phyloP scores from a whole-genome alignment of 1,140 invertebrate genomes.

The Halyomorpha halys region DNA sequence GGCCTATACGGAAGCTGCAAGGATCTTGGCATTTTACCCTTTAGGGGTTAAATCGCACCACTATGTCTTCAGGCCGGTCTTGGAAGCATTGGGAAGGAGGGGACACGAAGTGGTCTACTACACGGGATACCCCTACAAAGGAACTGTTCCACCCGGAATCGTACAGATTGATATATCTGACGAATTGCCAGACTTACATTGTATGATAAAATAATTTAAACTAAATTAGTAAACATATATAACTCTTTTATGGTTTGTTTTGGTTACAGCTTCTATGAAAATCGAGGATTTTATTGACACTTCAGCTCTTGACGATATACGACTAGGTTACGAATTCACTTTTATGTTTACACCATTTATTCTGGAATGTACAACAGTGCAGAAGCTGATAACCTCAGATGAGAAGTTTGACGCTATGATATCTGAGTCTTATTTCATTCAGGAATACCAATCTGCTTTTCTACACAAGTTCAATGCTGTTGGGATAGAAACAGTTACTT shows the following conservation, averaged over 20 bases:
- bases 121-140: too few relatives aligned
- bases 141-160: too few relatives aligned
- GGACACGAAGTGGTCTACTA: conserved; percentile 31
- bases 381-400: background rate
- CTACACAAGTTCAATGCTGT: conserved; percentile 31
- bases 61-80: conserved; percentile 21
- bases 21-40: conserved; percentile 28
- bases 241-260: too few relatives aligned
- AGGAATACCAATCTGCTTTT: conserved; percentile 33
- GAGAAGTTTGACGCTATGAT: conserved; percentile 34
- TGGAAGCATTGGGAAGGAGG: conserved; percentile 28
- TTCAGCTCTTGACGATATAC: too few relatives aligned
- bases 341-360: too few relatives aligned
- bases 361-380: background rate
- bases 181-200: too few relatives aligned
- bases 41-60: conserved; percentile 27
- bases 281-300: too few relatives aligned
- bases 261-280: too few relatives aligned
- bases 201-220: too few relatives aligned
- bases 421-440: conserved; percentile 33
- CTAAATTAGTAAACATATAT: too few relatives aligned
- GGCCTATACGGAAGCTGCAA: background rate
- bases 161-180: too few relatives aligned
- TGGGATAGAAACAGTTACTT: background rate
- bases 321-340: too few relatives aligned